These are phyloP conservation scores for Osmerus eperlanus DNA, from an alignment of 2,113 vertebrate genomes.

Conservation along the genomic window DNA sequence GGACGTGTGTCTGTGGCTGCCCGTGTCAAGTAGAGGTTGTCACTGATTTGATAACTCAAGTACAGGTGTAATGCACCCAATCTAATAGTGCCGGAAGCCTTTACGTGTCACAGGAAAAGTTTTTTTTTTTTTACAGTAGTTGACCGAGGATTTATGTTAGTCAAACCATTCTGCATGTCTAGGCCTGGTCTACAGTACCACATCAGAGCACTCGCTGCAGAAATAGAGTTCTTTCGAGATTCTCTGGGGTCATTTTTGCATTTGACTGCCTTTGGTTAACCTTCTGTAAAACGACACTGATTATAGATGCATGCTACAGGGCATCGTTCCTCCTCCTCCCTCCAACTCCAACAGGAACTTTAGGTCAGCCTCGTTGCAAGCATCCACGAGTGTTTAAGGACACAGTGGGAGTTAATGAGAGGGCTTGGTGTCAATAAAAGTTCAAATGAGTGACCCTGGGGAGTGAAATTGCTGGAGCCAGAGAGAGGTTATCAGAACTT, in stretches of 20 bases:
- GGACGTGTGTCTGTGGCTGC: background rate
- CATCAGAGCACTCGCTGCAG: constrained; percentile 2
- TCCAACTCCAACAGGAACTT: constrained; percentile 5
- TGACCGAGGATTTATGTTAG: constrained; percentile 4
- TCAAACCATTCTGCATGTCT: constrained; percentile 15
- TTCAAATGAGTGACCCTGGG: constrained; percentile 27
- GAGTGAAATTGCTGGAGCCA: constrained; percentile 1
- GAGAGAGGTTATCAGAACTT: constrained; percentile 23
- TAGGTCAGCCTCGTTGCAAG: constrained; percentile 5
- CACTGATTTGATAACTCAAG: too few species aligned
- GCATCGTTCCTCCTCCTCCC: background rate
- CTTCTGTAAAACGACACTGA: too few species aligned
- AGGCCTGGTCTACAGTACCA: too few species aligned
- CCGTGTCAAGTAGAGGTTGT: too few species aligned
- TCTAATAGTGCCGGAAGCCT: too few species aligned
- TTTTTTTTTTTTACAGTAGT: too few species aligned
- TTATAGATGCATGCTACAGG: background rate
- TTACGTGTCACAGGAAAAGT: too few species aligned
- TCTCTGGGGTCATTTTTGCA: too few species aligned
- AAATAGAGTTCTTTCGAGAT: background rate
- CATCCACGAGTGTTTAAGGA: background rate
- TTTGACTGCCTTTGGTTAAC: too few species aligned
- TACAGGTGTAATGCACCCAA: too few species aligned
- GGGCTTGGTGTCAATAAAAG: constrained; percentile 7
- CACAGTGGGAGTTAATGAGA: background rate